Conservation (phyloP, 2,888 invertebrate genomes). For the Steromphala cineraria region DNA sequence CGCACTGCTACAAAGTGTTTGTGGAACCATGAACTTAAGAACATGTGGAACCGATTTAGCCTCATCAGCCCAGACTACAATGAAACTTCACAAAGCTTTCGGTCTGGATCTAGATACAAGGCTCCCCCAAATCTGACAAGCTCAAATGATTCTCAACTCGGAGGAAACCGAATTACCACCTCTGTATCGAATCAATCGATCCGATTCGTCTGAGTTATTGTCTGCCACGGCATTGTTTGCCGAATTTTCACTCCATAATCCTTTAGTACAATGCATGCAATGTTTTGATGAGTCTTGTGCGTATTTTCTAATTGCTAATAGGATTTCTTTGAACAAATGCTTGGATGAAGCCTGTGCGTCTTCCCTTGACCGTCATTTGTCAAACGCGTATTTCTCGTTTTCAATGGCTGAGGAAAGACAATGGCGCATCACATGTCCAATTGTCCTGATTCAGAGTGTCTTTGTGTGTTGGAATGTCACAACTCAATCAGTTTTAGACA, state of each 20-base stretch:
- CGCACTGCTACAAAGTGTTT: constrained; percentile 5
- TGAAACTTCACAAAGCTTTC: constrained; percentile 16
- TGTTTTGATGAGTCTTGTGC: background rate
- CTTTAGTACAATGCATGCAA: background rate
- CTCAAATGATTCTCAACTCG: constrained; percentile 16
- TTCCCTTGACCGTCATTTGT: background rate
- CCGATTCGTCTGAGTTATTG: constrained; percentile 8
- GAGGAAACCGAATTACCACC: constrained; percentile 8
- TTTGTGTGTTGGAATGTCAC: background rate
- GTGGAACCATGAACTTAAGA: constrained; percentile 10
- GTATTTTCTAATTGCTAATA: constrained; percentile 10
- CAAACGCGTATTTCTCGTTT: background rate
- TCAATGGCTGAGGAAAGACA: constrained; percentile 5
- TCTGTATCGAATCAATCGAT: constrained; percentile 13
- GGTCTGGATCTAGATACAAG: background rate
- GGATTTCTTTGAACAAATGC: background rate
- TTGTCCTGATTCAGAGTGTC: constrained; percentile 12
- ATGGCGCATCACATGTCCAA: constrained; percentile 7
- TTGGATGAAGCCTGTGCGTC: background rate
- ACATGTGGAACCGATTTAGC: constrained; percentile 19
- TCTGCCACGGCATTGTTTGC: background rate
- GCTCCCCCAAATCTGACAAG: constrained; percentile 11
- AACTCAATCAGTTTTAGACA: constrained; percentile 14
- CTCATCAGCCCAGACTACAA: background rate
- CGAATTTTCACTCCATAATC: background rate